Percentiles rank a stretch among this genome's conserved stretches.
Conservation (phyloP, 1,140 invertebrate genomes). For the Conus betulinus region DNA sequence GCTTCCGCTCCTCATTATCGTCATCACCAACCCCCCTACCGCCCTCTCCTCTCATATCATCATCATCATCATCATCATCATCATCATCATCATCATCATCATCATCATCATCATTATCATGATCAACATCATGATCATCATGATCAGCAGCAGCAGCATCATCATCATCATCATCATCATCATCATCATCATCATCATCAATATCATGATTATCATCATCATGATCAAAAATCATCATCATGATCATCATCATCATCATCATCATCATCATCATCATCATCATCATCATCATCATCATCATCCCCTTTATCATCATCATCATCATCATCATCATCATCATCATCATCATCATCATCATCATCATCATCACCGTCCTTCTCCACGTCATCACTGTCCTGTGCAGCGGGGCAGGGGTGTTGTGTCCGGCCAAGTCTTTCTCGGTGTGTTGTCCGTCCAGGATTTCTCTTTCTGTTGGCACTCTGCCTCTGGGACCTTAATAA, state of each 20-base stretch:
- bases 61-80: too few species aligned
- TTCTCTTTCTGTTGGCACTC: too few species aligned
- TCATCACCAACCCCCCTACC: too few species aligned
- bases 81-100: too few species aligned
- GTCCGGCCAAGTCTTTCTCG: too few species aligned
- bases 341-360: conserved; percentile 41
- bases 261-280: conserved; percentile 34
- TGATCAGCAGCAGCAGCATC: conserved; percentile 39
- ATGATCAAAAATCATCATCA: too few species aligned
- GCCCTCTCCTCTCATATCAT: too few species aligned
- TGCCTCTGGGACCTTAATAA: too few species aligned
- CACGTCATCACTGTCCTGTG: background rate
- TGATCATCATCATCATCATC: background rate
- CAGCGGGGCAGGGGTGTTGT: too few species aligned
- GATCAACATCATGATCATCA: conserved; percentile 23
- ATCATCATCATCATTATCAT: background rate
- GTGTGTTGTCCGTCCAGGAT: too few species aligned
- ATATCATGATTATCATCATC: conserved; percentile 37
- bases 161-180: conserved; percentile 31
- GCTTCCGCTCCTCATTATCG: too few species aligned
- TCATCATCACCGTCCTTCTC: background rate
- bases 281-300: conserved; percentile 44
- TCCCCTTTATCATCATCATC: conserved; percentile 26
- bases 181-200: conserved; percentile 39
- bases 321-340: conserved; percentile 37